phyloP scores from a whole-genome alignment of 2,113 vertebrate species.

The Psammodynastes pulverulentus region DNA sequence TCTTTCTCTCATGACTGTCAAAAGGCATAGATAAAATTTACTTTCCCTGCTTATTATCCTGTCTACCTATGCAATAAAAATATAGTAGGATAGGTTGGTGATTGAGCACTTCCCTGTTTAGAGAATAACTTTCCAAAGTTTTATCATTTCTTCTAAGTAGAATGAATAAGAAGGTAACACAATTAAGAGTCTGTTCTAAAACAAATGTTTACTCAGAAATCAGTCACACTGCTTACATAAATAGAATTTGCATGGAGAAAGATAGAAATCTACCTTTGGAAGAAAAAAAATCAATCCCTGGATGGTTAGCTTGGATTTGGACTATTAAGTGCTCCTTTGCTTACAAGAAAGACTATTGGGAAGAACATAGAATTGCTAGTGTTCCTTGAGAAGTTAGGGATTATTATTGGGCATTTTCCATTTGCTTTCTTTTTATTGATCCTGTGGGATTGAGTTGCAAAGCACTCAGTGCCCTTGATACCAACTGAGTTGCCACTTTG shows the following conservation, averaged over 20 bases:
- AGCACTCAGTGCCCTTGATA: background rate
- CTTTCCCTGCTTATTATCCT: background rate
- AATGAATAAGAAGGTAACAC: background rate
- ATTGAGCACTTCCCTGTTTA: background rate
- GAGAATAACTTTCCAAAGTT: background rate
- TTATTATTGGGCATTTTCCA: background rate
- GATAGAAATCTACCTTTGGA: background rate
- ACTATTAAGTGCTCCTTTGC: background rate
- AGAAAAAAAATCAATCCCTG: background rate
- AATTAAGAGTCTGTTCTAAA: background rate
- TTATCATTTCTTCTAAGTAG: background rate
- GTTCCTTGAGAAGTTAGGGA: background rate
- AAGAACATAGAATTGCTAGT: background rate
- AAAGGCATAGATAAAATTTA: slow-evolving; percentile 34
- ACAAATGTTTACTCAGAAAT: background rate
- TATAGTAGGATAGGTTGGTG: slow-evolving; percentile 8
- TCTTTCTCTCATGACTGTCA: slow-evolving; percentile 7
- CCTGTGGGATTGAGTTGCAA: background rate
- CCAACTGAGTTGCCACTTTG: background rate
- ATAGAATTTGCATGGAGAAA: background rate
- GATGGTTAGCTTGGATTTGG: background rate
- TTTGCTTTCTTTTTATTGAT: background rate
- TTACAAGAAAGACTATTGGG: background rate
- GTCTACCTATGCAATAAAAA: background rate
- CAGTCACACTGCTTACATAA: background rate